These are phyloP conservation scores for Panthera tigris DNA, from an alignment of 2,113 vertebrate species.

Conservation along the genomic window DNA sequence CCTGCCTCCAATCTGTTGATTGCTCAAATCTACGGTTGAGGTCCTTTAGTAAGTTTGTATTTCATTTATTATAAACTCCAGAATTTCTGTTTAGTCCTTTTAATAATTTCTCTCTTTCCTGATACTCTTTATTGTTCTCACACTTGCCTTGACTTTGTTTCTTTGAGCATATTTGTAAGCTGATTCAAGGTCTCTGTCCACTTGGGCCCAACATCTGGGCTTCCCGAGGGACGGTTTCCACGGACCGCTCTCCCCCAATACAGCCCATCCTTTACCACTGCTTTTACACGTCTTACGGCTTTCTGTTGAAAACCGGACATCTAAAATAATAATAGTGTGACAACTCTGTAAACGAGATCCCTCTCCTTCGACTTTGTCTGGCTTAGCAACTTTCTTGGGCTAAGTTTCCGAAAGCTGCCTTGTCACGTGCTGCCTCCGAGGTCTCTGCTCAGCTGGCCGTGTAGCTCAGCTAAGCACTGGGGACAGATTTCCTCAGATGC, in stretches of 20 bases:
- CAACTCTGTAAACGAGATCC: background rate
- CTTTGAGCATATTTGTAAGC: too few species aligned
- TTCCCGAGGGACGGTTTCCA: background rate
- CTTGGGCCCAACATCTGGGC: background rate
- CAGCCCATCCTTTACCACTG: background rate
- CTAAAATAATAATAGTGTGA: background rate
- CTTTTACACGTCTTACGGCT: too few species aligned
- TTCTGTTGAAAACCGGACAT: background rate
- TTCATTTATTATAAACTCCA: accelerated
- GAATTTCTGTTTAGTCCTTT: background rate
- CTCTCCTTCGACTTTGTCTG: background rate
- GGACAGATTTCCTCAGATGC: background rate
- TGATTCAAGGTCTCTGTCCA: background rate
- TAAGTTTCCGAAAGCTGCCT: too few species aligned
- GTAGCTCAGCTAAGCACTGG: too few species aligned
- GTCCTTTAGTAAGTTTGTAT: accelerated
- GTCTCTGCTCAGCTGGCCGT: background rate
- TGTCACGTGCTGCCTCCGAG: background rate
- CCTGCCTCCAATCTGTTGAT: too few species aligned
- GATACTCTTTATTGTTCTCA: background rate
- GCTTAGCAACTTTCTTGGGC: background rate
- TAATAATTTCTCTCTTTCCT: background rate
- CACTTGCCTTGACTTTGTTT: too few species aligned
- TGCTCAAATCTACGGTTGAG: accelerated
- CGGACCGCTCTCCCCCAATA: background rate